These are phyloP conservation scores for Mastigias papua DNA, from an alignment of 30 jellyfish, hydroid and myxozoan genomes.

Conservation along the genomic window DNA sequence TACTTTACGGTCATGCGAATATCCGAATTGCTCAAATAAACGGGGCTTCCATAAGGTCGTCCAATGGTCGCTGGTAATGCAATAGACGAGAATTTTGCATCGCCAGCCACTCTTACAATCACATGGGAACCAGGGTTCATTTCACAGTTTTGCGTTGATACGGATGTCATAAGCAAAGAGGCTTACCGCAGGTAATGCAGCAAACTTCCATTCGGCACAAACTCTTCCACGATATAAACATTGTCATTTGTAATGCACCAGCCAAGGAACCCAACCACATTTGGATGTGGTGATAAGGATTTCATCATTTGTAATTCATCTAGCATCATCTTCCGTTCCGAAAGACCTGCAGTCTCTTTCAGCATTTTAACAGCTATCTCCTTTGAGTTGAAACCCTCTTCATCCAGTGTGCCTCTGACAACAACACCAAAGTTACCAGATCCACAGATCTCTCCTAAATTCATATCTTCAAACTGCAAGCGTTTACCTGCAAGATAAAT, in stretches of 20 bases:
- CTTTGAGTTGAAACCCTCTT: neutral
- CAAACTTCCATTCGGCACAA: constrained; percentile 80
- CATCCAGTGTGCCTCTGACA: constrained; percentile 51
- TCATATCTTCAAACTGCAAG: constrained; percentile 43
- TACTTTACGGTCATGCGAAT: too few relatives aligned
- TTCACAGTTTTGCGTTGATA: too few relatives aligned
- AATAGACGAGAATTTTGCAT: too few relatives aligned
- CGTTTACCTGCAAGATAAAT: too few relatives aligned
- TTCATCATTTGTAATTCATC: constrained; percentile 84
- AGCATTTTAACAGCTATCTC: constrained; percentile 61
- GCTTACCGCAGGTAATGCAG: constrained; percentile 72
- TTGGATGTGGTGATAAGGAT: constrained; percentile 88
- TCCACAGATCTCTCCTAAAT: constrained; percentile 50
- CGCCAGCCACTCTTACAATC: too few relatives aligned
- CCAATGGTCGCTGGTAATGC: too few relatives aligned
- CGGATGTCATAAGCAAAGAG: too few relatives aligned
- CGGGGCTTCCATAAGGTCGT: too few relatives aligned
- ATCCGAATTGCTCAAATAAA: too few relatives aligned
- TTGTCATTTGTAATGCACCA: constrained; percentile 96
- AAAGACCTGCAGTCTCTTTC: constrained; percentile 73
- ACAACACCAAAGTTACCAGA: constrained; percentile 62
- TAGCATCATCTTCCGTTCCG: constrained; percentile 73
- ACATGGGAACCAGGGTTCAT: too few relatives aligned
- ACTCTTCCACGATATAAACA: constrained; percentile 88
- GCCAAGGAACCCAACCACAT: constrained; percentile 81